A percentile compares a stretch with the other conserved stretches of the same genome.
Conservation (phyloP, 1,140 invertebrate species). For the Apocrypta bakeri region DNA sequence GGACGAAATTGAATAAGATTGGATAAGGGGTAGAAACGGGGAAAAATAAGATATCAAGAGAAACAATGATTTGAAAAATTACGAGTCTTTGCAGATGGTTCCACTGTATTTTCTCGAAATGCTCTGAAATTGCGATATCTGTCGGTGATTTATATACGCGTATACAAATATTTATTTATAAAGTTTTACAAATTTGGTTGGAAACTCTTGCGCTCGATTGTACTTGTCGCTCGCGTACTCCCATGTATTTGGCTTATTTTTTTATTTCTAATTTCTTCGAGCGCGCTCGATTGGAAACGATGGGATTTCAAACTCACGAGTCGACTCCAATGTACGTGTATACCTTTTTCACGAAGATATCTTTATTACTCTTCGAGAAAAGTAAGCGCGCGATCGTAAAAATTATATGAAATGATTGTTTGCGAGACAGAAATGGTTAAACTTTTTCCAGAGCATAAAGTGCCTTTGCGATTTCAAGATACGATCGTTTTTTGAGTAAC, state of each 20-base stretch:
- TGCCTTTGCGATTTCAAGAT: neutral
- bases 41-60: neutral
- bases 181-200: too few relatives aligned
- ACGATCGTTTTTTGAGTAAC: slow-evolving; percentile 39
- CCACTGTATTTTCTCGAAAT: too few relatives aligned
- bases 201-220: too few relatives aligned
- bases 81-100: neutral
- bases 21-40: neutral
- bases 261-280: slow-evolving; percentile 42
- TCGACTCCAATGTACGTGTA: neutral
- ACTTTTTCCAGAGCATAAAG: slow-evolving; percentile 34
- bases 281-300: neutral
- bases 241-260: neutral
- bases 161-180: too few relatives aligned
- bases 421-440: slow-evolving; percentile 39
- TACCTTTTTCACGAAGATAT: neutral
- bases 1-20: neutral
- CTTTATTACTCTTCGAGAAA: slow-evolving; percentile 23
- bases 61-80: neutral
- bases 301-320: neutral
- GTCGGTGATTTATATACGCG: too few relatives aligned
- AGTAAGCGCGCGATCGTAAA: slow-evolving; percentile 32
- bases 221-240: too few relatives aligned
- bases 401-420: slow-evolving; percentile 44
- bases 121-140: too few relatives aligned